Evolutionary conservation across 2,888 invertebrate genomes (phyloP).

Genomic region (Bursaphelenchus okinawaensis): DNA sequence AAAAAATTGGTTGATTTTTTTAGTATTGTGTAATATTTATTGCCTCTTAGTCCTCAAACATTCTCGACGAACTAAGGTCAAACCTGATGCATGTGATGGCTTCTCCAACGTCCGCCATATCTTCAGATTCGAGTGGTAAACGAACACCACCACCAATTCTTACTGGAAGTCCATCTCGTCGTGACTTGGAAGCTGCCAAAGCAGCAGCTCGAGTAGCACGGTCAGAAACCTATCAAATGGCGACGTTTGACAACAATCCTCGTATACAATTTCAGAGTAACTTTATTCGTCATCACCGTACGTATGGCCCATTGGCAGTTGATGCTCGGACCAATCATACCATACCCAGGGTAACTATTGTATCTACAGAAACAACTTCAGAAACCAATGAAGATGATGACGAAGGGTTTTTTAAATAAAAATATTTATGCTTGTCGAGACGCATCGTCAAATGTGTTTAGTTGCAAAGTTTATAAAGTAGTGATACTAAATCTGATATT

Average conservation of each 20-base stretch:
- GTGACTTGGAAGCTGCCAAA: background rate
- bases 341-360: too few species aligned
- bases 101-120: background rate
- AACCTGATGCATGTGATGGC: slow-evolving; percentile 9
- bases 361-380: too few species aligned
- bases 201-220: background rate
- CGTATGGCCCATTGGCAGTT: background rate
- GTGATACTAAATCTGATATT: too few species aligned
- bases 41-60: too few species aligned
- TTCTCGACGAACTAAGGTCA: slow-evolving; percentile 2
- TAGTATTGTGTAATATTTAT: too few species aligned
- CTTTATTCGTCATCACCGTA: background rate
- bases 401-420: too few species aligned
- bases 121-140: background rate
- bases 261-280: background rate
- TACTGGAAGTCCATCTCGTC: background rate
- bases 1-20: too few species aligned
- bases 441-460: too few species aligned
- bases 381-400: too few species aligned
- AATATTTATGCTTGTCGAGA: too few species aligned
- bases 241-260: background rate
- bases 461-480: too few species aligned
- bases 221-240: background rate
- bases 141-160: background rate
- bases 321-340: background rate